phyloP scores from a whole-genome alignment of 2,113 vertebrate species.

The Ictidomys tridecemlineatus region DNA sequence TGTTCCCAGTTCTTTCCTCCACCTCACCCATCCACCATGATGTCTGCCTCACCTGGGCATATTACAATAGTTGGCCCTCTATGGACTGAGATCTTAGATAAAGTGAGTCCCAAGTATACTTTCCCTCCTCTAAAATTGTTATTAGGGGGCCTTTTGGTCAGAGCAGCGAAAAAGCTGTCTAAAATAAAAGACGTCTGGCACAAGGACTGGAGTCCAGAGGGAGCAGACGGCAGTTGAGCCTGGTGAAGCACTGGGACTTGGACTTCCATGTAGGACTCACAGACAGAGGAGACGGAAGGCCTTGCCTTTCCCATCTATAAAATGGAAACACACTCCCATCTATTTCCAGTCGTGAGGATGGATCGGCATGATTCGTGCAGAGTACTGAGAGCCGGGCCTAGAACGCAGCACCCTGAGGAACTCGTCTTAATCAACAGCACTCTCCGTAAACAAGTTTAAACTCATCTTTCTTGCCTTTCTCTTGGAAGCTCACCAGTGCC shows the following conservation, averaged over 20 bases:
- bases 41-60: too few relatives aligned
- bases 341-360: not conserved
- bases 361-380: fast-evolving
- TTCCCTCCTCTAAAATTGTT: too few relatives aligned
- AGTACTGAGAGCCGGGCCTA: fast-evolving
- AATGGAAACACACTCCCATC: not conserved
- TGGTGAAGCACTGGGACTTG: fast-evolving
- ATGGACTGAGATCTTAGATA: too few relatives aligned
- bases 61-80: too few relatives aligned
- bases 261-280: not conserved
- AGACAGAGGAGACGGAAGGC: too few relatives aligned
- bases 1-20: too few relatives aligned
- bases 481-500: not conserved
- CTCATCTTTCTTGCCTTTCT: not conserved
- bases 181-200: too few relatives aligned
- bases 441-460: not conserved
- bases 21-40: too few relatives aligned
- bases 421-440: too few relatives aligned
- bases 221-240: not conserved
- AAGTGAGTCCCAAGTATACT: too few relatives aligned
- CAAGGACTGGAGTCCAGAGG: not conserved
- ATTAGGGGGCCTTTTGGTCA: too few relatives aligned
- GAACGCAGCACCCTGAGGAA: not conserved
- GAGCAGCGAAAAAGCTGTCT: too few relatives aligned
- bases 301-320: not conserved